Base-by-base conservation (phyloP, 2,797 vertebrate genomes). In the Schizopygopsis malacanthus region DNA sequence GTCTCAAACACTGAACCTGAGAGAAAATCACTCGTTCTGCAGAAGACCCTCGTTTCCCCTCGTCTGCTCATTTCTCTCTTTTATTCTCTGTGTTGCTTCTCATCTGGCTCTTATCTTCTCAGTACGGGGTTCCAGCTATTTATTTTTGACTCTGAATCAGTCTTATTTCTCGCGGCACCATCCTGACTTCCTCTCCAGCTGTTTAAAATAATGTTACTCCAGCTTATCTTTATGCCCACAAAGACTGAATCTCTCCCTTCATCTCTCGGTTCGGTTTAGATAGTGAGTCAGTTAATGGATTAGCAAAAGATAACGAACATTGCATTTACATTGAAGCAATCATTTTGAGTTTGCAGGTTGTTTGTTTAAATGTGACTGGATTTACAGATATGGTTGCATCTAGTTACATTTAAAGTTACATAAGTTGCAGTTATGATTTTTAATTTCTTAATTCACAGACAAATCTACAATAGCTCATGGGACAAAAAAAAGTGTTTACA, bases 21-120 rank as follows among this genome's bases (percentile, higher is more conserved):
- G 72, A 87, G 69, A 76, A 43, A 28, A 47, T 33, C 45, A 75
- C 76, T 87, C 54, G 85, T 87, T 87, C 85, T 88, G 83, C 86
- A 79, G 85, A 79, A 73, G 18, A 28, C 70, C 16, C 20, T 12
- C 43, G 56, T 59, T 77, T 52, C 33, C 81, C 82, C 45, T 73
- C 28, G 83, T 80, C 39, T 90, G 85, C 83, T 88, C 76, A 84
- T 87, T 87, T 87, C 83, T 88, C 82, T 85, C 80, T 85, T 79
- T n/a, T 87, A 67, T 41, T 2, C 87, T 79, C 22, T 73, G 82
- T 73, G 82, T 85, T 79, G 13, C 87, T 85, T 63, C 61, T 86
- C 79, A 72, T 88, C 85, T 84, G 63, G 70, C 84, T 76, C 71
- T 67, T 71, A 47, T 79, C 77, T 72, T 84, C 61, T 33, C 69